A percentile compares a stretch with the other conserved stretches of the same genome.
Conservation (phyloP, 2,797 vertebrate genomes). For the Micropoecilia bifurca region DNA sequence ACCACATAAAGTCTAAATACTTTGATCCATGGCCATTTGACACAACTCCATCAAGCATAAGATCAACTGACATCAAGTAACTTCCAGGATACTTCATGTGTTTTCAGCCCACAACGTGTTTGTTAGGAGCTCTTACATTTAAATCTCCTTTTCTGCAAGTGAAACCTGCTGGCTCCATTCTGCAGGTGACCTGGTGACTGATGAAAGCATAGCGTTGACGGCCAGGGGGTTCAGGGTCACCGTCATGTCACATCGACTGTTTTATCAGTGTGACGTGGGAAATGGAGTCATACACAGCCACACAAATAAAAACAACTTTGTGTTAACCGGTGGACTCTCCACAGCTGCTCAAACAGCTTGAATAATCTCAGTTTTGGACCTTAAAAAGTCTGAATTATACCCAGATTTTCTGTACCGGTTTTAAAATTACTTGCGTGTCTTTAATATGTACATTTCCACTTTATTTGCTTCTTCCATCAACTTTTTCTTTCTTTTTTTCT, state of each 20-base stretch:
- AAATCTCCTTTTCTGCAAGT: neutral
- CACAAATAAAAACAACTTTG: neutral
- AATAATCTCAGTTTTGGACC: neutral
- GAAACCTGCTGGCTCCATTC: neutral
- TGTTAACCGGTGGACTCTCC: neutral
- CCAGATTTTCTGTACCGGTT: neutral
- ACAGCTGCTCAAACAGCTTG: neutral
- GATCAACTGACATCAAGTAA: neutral
- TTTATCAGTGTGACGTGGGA: neutral
- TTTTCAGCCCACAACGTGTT: neutral
- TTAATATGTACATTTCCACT: neutral
- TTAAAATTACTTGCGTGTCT: neutral
- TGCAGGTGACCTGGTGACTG: neutral
- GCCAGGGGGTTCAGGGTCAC: constrained; percentile 1
- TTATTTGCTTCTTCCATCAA: neutral
- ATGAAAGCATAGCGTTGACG: neutral
- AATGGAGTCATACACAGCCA: neutral
- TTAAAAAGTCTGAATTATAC: neutral
- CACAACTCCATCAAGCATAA: constrained; percentile 2
- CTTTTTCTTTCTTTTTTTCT: neutral
- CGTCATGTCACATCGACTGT: neutral
- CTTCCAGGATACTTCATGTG: neutral
- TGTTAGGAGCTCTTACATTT: neutral
- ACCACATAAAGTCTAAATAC: neutral
- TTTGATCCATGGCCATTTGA: neutral